Percentiles rank a stretch among this genome's conserved stretches.
phyloP scores from a whole-genome alignment of 53 echinoderm and acorn worm genomes.

The Henricia sp. region DNA sequence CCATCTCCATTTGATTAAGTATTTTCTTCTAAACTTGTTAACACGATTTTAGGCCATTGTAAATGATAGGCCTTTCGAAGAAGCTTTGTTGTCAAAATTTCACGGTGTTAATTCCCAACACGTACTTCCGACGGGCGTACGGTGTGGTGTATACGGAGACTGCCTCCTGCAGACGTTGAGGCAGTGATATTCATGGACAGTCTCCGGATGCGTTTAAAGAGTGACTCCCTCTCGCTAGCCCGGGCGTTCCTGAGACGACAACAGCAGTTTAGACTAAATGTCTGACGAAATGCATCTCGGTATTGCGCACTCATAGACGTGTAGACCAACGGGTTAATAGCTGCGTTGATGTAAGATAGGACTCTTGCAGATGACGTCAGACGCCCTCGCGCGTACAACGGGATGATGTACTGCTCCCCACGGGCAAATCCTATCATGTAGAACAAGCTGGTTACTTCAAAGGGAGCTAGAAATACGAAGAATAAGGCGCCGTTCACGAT shows the following conservation, averaged over 20 bases:
- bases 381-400: neutral
- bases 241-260: neutral
- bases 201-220: constrained; percentile 13
- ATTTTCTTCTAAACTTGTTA: no score
- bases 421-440: constrained; percentile 19
- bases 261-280: constrained; percentile 4
- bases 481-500: constrained; percentile 32
- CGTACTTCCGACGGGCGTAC: constrained; percentile 12
- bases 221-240: neutral
- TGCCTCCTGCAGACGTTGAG: constrained; percentile 21
- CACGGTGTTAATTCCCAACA: no score
- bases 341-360: constrained; percentile 32
- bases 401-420: neutral
- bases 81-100: no score
- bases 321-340: constrained; percentile 33
- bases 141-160: constrained; percentile 5
- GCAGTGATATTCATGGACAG: constrained; percentile 20
- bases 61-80: no score
- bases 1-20: no score
- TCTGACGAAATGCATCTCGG: constrained; percentile 36
- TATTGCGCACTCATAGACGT: constrained; percentile 39
- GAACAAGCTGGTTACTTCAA: constrained; percentile 32
- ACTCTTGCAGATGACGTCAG: constrained; percentile 23
- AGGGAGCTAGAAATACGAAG: constrained; percentile 28
- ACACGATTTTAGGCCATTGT: no score